A percentile compares a stretch with the other conserved stretches of the same genome.
Conservation (phyloP, 2,888 invertebrate species). For the Drosophila rubida region DNA sequence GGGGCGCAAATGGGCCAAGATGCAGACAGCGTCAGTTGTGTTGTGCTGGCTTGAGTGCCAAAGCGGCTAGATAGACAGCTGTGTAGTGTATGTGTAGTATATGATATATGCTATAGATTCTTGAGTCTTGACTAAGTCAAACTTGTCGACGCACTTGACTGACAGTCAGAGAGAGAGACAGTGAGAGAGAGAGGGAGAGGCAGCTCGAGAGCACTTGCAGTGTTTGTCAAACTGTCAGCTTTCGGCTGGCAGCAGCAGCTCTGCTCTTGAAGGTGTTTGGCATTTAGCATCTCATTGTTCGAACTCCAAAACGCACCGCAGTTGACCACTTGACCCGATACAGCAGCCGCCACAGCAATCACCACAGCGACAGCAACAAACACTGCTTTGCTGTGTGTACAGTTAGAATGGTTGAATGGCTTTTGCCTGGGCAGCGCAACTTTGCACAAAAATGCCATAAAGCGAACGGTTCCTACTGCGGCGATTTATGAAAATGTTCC, state of each 20-base stretch:
- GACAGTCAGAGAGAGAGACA: conserved; percentile 45
- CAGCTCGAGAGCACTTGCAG: conserved; percentile 27
- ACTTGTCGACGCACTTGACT: conserved; percentile 63
- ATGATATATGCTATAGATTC: conserved; percentile 55
- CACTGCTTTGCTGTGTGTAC: conserved; percentile 35
- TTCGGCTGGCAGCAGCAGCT: conserved; percentile 7
- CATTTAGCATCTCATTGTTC: conserved; percentile 65
- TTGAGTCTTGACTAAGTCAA: conserved; percentile 71
- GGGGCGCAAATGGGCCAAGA: conserved; percentile 9
- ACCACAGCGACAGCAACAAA: neutral
- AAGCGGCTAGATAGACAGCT: neutral
- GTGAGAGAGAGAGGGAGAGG: neutral
- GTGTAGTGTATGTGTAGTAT: conserved; percentile 1
- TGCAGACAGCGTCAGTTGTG: conserved; percentile 47
- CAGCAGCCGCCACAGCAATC: neutral
- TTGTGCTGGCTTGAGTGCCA: neutral
- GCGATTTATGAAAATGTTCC: conserved; percentile 73
- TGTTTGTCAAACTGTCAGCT: conserved; percentile 47
- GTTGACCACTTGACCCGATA: conserved; percentile 68
- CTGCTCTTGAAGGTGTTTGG: conserved; percentile 49
- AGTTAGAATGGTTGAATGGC: conserved; percentile 40
- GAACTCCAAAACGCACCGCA: conserved; percentile 34
- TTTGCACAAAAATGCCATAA: conserved; percentile 78
- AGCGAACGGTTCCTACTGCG: conserved; percentile 41
- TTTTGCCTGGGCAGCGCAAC: conserved; percentile 34